These are phyloP conservation scores for Montipora foliosa DNA, from an alignment of 64 coral and sea anemone genomes.

Conservation along the genomic window DNA sequence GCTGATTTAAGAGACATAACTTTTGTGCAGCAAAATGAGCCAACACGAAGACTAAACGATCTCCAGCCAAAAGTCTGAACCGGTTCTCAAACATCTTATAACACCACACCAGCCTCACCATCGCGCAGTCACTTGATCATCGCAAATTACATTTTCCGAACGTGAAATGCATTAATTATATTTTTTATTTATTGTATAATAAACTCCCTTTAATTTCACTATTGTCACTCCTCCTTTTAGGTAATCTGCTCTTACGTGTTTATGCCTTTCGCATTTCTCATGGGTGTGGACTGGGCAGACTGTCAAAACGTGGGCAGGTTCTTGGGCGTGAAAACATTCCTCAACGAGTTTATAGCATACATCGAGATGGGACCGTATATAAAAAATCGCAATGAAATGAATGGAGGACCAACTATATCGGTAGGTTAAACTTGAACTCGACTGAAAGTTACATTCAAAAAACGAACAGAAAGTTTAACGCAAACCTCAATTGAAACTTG, in stretches of 20 bases:
- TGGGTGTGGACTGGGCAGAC: conserved; percentile 91
- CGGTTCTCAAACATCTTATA: too few species aligned
- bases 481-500: too few species aligned
- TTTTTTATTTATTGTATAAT: neutral
- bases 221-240: conserved; percentile 28
- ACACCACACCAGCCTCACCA: too few species aligned
- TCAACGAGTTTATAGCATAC: conserved; percentile 84
- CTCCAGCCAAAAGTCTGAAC: too few species aligned
- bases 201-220: neutral
- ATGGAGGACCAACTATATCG: conserved; percentile 43
- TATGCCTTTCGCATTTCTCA: conserved; percentile 91
- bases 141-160: too few species aligned
- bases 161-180: neutral
- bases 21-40: too few species aligned
- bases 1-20: too few species aligned
- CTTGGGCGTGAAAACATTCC: conserved; percentile 89
- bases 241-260: conserved; percentile 88
- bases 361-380: conserved; percentile 68
- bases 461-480: too few species aligned
- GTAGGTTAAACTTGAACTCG: neutral
- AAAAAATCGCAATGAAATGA: conserved; percentile 46
- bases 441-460: neutral
- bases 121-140: too few species aligned
- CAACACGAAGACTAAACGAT: too few species aligned
- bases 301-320: conserved; percentile 79